Base-by-base conservation (phyloP, 30 jellyfish, hydroid and myxozoan genomes). In the Aurelia sp. region DNA sequence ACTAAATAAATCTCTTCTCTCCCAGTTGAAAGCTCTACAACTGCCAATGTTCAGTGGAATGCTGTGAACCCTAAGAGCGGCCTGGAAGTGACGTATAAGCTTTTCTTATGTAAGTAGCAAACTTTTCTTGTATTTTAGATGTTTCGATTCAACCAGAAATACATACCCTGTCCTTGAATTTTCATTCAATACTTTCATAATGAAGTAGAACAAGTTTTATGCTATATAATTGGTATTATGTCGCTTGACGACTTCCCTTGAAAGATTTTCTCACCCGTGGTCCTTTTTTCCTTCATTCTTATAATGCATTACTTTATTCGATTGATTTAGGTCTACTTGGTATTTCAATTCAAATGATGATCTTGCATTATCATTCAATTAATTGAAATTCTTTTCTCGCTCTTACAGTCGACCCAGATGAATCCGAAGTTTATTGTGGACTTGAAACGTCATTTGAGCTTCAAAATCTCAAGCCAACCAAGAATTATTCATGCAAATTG, bases 11-110 rank as follows among this genome's bases (percentile, higher is more conserved):
- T 17, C 52, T 35, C n/a, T 17, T 22, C 8, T 77, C 30, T 78
- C 72, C 44, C 52, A 82, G 97, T 90, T 52, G 97, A 90, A 75
- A 82, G 97, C 50, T 74, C 97, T 30, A 81, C 97, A 24, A 78
- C 97, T 21, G 85, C 85, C 12, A 76, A 72, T 31, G 85, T 85
- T 18, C 76, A 70, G 6, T 91, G 98, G 98, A 76, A 67, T 35
- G 86, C 81, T 12, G 82, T 72, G 38, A 68, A 79, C 44, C 98
- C 96, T 4, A 84, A 91, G 69, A 91, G 92, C 63, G 96, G 96
- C 22, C 80, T 91, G 9, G 92, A 84, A 78, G 96, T 86, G 47
- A 71, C 92, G 16, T 84, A 74, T 74, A 78, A 71, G 5, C 53
- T 90, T 53, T 61, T 60, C 38, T 71, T 78, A 33, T 88, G 97